Conservation (phyloP, 2,113 vertebrate genomes). For the Saguinus midas region DNA sequence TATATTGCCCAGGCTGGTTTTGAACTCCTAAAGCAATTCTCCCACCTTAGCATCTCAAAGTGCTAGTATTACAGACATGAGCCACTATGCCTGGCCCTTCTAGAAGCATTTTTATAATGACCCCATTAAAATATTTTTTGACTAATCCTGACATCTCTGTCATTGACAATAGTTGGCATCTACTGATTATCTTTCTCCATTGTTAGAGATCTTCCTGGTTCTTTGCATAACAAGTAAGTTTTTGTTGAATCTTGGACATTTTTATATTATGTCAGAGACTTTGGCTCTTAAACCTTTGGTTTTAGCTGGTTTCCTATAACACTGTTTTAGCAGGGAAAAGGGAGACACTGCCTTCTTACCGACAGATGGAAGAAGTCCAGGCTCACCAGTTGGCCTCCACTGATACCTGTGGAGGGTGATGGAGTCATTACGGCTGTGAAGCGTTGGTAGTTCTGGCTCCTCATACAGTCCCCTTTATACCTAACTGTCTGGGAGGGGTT, state of each 20-base stretch:
- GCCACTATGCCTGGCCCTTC: background rate
- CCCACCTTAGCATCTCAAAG: too few relatives aligned
- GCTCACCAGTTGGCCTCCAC: background rate
- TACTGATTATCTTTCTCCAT: background rate
- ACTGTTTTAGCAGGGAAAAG: background rate
- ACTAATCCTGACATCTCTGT: background rate
- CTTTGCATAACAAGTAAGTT: background rate
- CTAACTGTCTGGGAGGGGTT: background rate
- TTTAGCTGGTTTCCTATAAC: background rate
- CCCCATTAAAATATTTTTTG: background rate
- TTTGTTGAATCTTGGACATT: background rate
- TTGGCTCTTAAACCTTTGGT: background rate
- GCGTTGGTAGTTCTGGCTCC: background rate
- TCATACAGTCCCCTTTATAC: background rate
- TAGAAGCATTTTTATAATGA: constrained; percentile 11
- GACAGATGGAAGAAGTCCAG: background rate
- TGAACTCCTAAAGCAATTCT: too few relatives aligned
- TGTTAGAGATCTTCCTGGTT: background rate
- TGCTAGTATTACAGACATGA: too few relatives aligned
- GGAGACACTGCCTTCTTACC: background rate
- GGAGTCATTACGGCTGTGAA: background rate
- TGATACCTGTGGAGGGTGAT: background rate
- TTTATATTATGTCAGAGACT: background rate
- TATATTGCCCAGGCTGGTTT: too few relatives aligned
- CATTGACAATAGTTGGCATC: background rate